Percentiles rank a stretch among this genome's conserved stretches.
Evolutionary conservation across 2,797 vertebrate species (phyloP).

Genomic region (Amphiprion clarkii): DNA sequence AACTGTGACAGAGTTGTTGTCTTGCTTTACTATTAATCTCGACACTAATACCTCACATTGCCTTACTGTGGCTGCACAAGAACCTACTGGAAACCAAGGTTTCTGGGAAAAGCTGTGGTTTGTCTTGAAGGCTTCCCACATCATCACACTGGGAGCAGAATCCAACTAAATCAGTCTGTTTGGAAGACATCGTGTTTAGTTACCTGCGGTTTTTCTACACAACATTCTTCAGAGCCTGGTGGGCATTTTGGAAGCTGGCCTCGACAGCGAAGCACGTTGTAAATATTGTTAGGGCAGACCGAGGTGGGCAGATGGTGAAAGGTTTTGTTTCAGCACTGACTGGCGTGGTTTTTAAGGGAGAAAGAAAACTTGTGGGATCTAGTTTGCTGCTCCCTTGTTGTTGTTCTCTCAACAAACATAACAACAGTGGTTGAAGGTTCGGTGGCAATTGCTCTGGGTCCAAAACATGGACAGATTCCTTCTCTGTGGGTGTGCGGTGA

Average conservation of each 20-base stretch:
- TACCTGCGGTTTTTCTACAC: conserved; percentile 65
- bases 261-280: conserved; percentile 51
- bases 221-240: conserved; percentile 56
- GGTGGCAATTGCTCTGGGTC: conserved; percentile 30
- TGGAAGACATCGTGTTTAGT: conserved; percentile 63
- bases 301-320: conserved; percentile 60
- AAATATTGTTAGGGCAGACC: conserved; percentile 57
- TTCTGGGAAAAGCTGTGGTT: conserved; percentile 71
- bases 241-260: conserved; percentile 51
- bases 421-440: conserved; percentile 41
- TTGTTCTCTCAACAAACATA: conserved; percentile 58
- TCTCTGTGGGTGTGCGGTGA: conserved; percentile 49
- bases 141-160: conserved; percentile 52
- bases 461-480: conserved; percentile 30
- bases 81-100: conserved; percentile 53
- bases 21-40: neutral
- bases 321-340: conserved; percentile 51
- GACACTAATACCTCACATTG: neutral
- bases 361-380: conserved; percentile 50
- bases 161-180: conserved; percentile 63
- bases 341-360: conserved; percentile 41
- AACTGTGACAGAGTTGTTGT: neutral
- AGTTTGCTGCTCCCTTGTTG: conserved; percentile 53
- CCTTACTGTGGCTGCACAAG: conserved; percentile 11
- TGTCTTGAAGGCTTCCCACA: conserved; percentile 59